Evolutionary conservation across 1,140 invertebrate species (phyloP).

Genomic region (Drosophila nebulosa): DNA sequence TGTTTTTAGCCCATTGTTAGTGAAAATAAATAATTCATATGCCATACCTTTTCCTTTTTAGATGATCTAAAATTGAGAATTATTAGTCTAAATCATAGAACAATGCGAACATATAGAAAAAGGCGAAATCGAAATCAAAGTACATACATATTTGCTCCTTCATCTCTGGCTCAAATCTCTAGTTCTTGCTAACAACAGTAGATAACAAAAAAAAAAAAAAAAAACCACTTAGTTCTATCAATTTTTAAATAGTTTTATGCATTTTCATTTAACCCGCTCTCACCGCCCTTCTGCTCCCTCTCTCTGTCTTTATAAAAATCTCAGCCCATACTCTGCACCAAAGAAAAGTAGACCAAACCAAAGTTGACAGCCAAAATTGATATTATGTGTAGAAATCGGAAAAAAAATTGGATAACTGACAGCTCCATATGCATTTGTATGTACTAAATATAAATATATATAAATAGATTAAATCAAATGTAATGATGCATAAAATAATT

Average conservation of each 20-base stretch:
- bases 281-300: background rate
- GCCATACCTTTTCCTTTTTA: background rate
- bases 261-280: background rate
- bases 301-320: background rate
- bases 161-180: too few species aligned
- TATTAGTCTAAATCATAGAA: slow-evolving; percentile 4
- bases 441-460: background rate
- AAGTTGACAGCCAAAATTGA: background rate
- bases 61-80: background rate
- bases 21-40: background rate
- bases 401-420: background rate
- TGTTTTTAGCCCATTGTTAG: slow-evolving; percentile 27
- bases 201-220: background rate
- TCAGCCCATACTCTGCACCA: background rate
- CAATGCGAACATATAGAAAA: background rate
- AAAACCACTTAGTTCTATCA: background rate
- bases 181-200: background rate
- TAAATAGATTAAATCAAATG: background rate
- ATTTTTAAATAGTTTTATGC: background rate
- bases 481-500: slow-evolving; percentile 47
- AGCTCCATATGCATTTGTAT: background rate
- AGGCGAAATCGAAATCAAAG: slow-evolving; percentile 4
- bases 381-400: background rate
- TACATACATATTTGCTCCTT: background rate
- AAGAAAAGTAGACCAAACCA: background rate